Evolutionary conservation across 2,113 vertebrate species (phyloP), one percentile per base, ranked within the genome.

Genomic region (Verasper variegatus): DNA sequence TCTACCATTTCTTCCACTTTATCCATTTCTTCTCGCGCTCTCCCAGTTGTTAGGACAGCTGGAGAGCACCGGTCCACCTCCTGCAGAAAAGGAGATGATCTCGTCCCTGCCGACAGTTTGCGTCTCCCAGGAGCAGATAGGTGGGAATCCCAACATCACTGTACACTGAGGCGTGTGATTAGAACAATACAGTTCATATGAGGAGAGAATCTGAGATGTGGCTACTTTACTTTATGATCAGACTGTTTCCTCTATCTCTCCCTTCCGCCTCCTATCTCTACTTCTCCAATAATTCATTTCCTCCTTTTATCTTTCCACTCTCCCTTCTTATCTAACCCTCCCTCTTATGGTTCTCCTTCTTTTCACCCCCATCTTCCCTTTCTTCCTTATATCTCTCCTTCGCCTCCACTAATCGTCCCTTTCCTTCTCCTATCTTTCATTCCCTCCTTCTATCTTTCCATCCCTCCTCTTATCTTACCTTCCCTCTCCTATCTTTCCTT

Each of bases 51-150:
- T 97, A 84, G 96, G 95, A 61, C 97, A 97, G 83, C 73, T 97
- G 90, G 97, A 98, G 76, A 96, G 94, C 83, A 94, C 95, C 2
- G 97, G 96, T 2, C 96, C 97, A 0, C 96, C 95, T 4, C 97
- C 97, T 4, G 97, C 97, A 0, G 94, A 97, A 83, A 96, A 96
- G 66, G 95, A 97, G 80, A 96, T 95, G 93, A 98, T 97, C 85
- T 95, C 95, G 3, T 95, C 96, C 18, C 94, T 98, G 76, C 96
- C 97, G 8, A 96, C 94, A 1, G 95, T 98, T 93, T 91, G 92
- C n/a, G 92, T 98, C 84, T 96, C 96, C 93, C 93, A 95, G 93
- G 96, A 97, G 92, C 96, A 98, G 95, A 95, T 95, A 52, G 96
- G 96, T 98, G 83, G 11, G 84, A 92, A 90, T 72, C 75, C 65